phyloP scores from a whole-genome alignment of 1,140 invertebrate genomes.

The Musca domestica region DNA sequence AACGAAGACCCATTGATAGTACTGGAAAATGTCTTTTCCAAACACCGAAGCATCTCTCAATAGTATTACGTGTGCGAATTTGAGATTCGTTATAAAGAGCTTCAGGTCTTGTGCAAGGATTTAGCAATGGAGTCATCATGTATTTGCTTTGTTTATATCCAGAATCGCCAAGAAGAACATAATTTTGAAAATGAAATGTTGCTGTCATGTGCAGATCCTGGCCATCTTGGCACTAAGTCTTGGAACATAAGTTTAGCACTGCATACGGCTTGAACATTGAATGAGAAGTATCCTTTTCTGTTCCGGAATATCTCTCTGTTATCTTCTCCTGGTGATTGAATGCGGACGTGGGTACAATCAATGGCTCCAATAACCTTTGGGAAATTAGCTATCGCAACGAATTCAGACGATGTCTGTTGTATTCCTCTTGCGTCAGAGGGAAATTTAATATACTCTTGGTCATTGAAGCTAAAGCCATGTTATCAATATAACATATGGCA shows the following conservation, averaged over 20 bases:
- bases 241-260: conserved; percentile 46
- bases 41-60: conserved; percentile 50
- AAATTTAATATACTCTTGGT: too few species aligned
- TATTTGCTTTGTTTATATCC: not conserved
- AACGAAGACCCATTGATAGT: conserved; percentile 37
- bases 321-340: conserved; percentile 36
- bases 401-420: too few species aligned
- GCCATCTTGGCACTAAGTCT: conserved; percentile 46
- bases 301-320: conserved; percentile 53
- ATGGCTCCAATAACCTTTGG: not conserved
- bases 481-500: too few species aligned
- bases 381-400: too few species aligned
- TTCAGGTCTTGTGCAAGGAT: not conserved
- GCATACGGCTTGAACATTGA: conserved; percentile 53
- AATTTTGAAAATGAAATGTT: not conserved
- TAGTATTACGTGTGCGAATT: conserved; percentile 49
- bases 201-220: conserved; percentile 10
- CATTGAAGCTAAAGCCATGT: too few species aligned
- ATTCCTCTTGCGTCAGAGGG: too few species aligned
- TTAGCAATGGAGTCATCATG: conserved; percentile 1
- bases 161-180: not conserved
- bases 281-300: conserved; percentile 53
- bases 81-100: conserved; percentile 27
- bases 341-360: conserved; percentile 7
- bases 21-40: conserved; percentile 52